Evolutionary conservation across 2,113 vertebrate genomes (phyloP), one percentile per base, ranked within the genome.

Genomic region (Hassar affinis): DNA sequence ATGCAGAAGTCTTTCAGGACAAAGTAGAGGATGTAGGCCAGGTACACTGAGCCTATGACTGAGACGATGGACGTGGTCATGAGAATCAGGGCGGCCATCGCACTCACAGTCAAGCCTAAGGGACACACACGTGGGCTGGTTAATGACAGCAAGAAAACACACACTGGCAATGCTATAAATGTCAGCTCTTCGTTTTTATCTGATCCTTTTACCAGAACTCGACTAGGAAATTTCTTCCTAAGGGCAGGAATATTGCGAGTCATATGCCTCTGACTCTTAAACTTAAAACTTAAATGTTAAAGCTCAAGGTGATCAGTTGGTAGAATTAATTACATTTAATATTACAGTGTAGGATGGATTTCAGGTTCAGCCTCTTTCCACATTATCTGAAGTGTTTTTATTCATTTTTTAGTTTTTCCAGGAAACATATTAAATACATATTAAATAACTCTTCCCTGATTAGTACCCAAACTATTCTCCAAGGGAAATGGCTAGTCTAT

Each of bases 11-110:
- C 97, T 95, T 98, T 97, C 90, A 99, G 96, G 95, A 99, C 97
- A 93, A 99, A 99, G 95, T 98, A 99, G 92, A 99, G 96, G 89
- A 99, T 98, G 94, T 99, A 99, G 85, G 96, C 95, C 94, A 99
- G 93, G 95, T 99, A 99, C 90, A 99, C 87, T 1, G 97, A 99
- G 47, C 98, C 97, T 90, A 98, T 92, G 83, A 97, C 96, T 74
- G 98, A 98, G 89, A 96, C 93, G 91, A 99, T 98, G 93, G 98
- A 99, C 84, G 97, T 96, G 49, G 94, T 98, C 97, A 99, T 99
- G 91, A 99, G 95, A 93, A 98, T 95, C 84, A 99, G 94, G 89
- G 97, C 97, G 78, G 97, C 98, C 90, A 99, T 96, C 85, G 97
- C 97, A 80, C 97, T 99, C 85, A 96, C 97, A 79, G 98, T 99